Conservation (phyloP, 2,888 invertebrate species). For the Drosophila anomalata region DNA sequence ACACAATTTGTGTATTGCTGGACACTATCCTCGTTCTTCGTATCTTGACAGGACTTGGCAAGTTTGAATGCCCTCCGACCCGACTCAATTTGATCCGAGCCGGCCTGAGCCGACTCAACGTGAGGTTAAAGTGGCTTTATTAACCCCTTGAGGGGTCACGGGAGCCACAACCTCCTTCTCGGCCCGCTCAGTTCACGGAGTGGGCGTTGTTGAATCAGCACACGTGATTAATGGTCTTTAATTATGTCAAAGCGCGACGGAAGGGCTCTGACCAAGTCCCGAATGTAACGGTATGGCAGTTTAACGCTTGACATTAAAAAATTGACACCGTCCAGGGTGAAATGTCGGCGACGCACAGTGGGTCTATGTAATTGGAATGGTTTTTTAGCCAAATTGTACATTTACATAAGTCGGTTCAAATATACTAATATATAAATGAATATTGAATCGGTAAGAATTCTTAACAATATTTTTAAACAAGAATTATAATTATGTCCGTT, state of each 20-base stretch:
- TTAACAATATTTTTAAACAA: no score
- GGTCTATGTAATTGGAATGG: background rate
- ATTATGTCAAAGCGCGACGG: constrained; percentile 82
- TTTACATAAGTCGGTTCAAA: no score
- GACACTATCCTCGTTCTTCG: constrained; percentile 23
- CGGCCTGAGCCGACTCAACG: constrained; percentile 27
- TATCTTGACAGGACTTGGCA: constrained; percentile 7
- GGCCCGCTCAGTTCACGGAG: constrained; percentile 13
- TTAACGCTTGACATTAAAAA: constrained; percentile 79
- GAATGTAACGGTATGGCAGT: constrained; percentile 70
- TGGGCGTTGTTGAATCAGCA: constrained; percentile 82
- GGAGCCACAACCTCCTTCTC: background rate
- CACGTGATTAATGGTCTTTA: constrained; percentile 84
- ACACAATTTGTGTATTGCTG: constrained; percentile 50
- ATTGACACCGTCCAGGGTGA: constrained; percentile 82
- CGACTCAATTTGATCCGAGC: constrained; percentile 9
- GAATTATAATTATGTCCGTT: no score
- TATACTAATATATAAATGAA: no score
- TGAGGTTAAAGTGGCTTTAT: constrained; percentile 71
- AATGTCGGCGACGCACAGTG: constrained; percentile 75
- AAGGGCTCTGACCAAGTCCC: constrained; percentile 32
- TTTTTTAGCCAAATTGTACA: no score
- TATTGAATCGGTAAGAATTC: no score
- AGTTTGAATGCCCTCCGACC: constrained; percentile 30
- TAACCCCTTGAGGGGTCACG: constrained; percentile 63